Evolutionary conservation across 1,140 invertebrate genomes (phyloP).

Genomic region (Achroia grisella): DNA sequence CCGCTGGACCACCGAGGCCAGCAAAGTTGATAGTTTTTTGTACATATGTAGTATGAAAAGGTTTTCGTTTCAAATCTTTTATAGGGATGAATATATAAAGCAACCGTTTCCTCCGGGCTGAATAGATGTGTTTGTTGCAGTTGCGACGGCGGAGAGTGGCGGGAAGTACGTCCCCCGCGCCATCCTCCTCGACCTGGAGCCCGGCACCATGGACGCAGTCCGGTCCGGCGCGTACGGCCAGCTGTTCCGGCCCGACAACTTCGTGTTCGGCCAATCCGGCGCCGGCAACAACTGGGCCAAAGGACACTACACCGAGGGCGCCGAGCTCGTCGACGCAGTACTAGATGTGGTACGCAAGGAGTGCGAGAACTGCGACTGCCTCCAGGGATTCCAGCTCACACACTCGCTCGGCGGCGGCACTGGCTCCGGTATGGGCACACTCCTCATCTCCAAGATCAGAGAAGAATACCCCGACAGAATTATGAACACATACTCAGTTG

Average conservation of each 20-base stretch:
- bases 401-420: constrained; percentile 86
- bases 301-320: constrained; percentile 93
- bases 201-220: constrained; percentile 93
- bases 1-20: no score
- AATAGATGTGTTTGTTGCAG: background rate
- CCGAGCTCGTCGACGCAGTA: constrained; percentile 84
- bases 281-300: constrained; percentile 86
- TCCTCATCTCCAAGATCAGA: constrained; percentile 84
- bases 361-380: constrained; percentile 83
- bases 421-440: constrained; percentile 76
- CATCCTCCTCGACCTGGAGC: constrained; percentile 85
- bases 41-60: no score
- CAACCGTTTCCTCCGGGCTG: no score
- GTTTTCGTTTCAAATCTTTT: no score
- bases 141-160: constrained; percentile 18
- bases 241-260: constrained; percentile 83
- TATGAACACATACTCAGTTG: constrained; percentile 90
- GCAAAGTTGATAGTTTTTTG: no score
- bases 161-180: constrained; percentile 81
- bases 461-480: constrained; percentile 89
- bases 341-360: constrained; percentile 89
- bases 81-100: no score
- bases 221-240: constrained; percentile 83
- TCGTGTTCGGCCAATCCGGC: constrained; percentile 57
- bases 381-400: constrained; percentile 86